Evolutionary conservation across 2,888 invertebrate species (phyloP).

Genomic region (Hyles lineata): DNA sequence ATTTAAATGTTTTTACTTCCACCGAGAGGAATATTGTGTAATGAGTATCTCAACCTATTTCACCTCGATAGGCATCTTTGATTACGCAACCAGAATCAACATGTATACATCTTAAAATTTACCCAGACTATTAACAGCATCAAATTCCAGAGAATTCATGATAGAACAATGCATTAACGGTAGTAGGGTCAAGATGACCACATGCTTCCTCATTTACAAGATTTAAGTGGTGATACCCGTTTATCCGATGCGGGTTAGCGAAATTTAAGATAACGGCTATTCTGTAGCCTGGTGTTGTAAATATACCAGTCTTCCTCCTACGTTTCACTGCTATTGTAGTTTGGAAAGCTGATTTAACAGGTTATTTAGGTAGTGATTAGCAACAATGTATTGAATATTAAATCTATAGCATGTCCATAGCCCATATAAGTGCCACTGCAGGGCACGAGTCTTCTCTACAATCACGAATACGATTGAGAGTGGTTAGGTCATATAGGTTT

Average conservation of each 20-base stretch:
- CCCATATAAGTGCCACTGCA: no score
- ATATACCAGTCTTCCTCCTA: not conserved
- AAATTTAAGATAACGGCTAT: conserved; percentile 1
- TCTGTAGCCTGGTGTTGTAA: not conserved
- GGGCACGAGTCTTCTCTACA: no score
- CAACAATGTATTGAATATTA: not conserved
- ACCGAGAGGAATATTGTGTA: no score
- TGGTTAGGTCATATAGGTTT: no score
- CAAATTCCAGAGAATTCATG: not conserved
- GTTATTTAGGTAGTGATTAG: not conserved
- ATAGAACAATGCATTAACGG: not conserved
- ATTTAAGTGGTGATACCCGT: not conserved
- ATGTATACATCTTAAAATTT: no score
- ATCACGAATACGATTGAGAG: no score
- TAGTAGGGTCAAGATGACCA: not conserved
- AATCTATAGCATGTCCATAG: no score
- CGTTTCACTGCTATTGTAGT: not conserved
- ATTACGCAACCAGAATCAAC: no score
- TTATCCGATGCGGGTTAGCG: not conserved
- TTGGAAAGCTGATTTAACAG: not conserved
- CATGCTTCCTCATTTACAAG: not conserved
- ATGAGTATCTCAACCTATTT: no score
- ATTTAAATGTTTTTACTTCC: no score
- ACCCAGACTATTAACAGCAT: not conserved
- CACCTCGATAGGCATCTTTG: no score